Conservation (phyloP, 2,888 invertebrate species). For the Trypoxylon attenuatum region DNA sequence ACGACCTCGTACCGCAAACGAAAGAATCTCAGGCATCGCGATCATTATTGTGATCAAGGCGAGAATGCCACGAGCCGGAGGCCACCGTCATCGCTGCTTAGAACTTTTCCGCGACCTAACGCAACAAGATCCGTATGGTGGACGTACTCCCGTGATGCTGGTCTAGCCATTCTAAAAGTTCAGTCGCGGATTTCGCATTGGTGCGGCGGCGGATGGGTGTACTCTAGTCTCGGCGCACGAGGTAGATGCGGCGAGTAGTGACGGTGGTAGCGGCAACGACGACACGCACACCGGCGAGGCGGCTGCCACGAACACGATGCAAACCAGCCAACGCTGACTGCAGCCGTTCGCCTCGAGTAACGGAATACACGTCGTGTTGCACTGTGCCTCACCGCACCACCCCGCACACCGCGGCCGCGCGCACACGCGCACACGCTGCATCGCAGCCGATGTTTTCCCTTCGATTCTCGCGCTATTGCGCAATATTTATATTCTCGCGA, state of each 20-base stretch:
- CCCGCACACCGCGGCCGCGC: too few species aligned
- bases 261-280: not conserved
- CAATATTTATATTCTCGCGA: constrained; percentile 46
- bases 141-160: constrained; percentile 6
- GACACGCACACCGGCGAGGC: constrained; percentile 1
- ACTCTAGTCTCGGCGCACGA: too few species aligned
- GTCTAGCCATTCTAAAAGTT: not conserved
- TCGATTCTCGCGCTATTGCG: constrained; percentile 50
- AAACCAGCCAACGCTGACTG: constrained; percentile 24
- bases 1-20: too few species aligned
- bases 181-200: not conserved
- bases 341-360: constrained; percentile 52
- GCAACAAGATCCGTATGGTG: constrained; percentile 29
- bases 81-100: not conserved
- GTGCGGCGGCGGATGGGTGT: too few species aligned
- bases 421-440: too few species aligned
- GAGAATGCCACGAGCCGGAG: not conserved
- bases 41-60: too few species aligned
- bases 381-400: too few species aligned
- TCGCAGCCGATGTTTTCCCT: constrained; percentile 48
- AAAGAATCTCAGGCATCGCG: too few species aligned
- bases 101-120: constrained; percentile 46
- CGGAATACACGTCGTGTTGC: constrained; percentile 55
- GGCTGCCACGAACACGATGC: constrained; percentile 35
- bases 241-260: not conserved